phyloP scores from a whole-genome alignment of 2,888 invertebrate species.

The Loripinus fragilis region DNA sequence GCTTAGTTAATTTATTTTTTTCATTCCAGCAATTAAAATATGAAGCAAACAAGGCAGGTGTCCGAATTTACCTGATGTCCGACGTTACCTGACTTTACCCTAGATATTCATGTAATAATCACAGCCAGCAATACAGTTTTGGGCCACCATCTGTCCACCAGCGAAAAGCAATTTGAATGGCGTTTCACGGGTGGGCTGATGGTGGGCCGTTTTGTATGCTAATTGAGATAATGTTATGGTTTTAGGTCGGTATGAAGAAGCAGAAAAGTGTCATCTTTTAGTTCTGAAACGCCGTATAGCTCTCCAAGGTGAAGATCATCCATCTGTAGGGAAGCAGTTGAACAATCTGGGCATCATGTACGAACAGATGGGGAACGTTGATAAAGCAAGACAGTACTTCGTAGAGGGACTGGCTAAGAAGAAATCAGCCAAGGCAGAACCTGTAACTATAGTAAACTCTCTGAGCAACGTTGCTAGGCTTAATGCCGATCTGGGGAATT shows the following conservation, averaged over 20 bases:
- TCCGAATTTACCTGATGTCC: too few relatives aligned
- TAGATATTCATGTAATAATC: too few relatives aligned
- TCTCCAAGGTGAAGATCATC: conserved; percentile 46
- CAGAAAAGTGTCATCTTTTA: conserved; percentile 56
- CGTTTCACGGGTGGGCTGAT: too few relatives aligned
- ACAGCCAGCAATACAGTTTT: too few relatives aligned
- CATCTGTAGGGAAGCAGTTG: conserved; percentile 52
- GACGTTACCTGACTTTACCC: too few relatives aligned
- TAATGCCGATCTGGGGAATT: conserved; percentile 30
- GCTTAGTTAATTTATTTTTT: too few relatives aligned
- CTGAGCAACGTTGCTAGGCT: conserved; percentile 59
- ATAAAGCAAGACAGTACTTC: conserved; percentile 61
- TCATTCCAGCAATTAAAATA: too few relatives aligned
- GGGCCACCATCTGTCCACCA: too few relatives aligned
- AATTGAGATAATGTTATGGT: not conserved
- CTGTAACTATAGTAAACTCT: conserved; percentile 57
- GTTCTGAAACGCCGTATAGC: conserved; percentile 40
- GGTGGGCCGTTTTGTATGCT: too few relatives aligned
- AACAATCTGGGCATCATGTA: conserved; percentile 71
- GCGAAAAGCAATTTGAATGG: too few relatives aligned
- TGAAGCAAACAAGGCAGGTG: too few relatives aligned
- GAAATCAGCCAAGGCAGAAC: conserved; percentile 45
- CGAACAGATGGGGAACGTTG: conserved; percentile 57
- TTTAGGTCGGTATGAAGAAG: conserved; percentile 63
- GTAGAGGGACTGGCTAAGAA: conserved; percentile 59